A percentile compares a stretch with the other conserved stretches of the same genome.
Evolutionary conservation across 2,888 invertebrate species (phyloP).

Genomic region (Cinara cedri): DNA sequence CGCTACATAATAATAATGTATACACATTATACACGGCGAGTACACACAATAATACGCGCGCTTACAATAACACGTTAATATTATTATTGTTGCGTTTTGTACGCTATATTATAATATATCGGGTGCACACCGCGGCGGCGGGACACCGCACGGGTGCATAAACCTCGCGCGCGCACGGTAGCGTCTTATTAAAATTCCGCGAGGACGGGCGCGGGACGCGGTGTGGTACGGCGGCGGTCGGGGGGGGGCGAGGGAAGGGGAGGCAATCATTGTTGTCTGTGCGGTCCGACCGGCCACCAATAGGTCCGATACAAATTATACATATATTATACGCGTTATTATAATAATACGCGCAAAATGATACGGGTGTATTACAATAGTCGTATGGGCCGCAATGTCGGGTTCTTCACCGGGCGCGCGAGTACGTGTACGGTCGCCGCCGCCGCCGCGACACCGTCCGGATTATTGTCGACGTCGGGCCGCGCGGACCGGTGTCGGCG

Average conservation of each 20-base stretch:
- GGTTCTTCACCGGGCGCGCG: conserved; percentile 8
- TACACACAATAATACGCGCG: too few relatives aligned
- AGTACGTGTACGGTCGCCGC: not conserved
- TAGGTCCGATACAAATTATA: conserved; percentile 52
- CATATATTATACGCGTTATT: conserved; percentile 1
- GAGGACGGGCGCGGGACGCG: not conserved
- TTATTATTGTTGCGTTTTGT: too few relatives aligned
- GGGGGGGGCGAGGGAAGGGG: not conserved
- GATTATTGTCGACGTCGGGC: too few relatives aligned
- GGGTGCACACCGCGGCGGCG: too few relatives aligned
- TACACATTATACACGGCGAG: not conserved
- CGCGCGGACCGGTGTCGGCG: too few relatives aligned
- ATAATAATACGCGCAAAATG: not conserved
- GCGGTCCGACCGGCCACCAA: conserved; percentile 25
- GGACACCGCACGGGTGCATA: not conserved
- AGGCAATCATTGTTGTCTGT: conserved; percentile 54
- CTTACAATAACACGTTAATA: too few relatives aligned
- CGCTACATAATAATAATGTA: too few relatives aligned
- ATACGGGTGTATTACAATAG: too few relatives aligned
- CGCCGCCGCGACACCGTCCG: too few relatives aligned
- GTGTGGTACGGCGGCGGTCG: not conserved
- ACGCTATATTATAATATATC: too few relatives aligned
- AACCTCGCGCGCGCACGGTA: conserved; percentile 32
- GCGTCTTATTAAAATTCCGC: conserved; percentile 55
- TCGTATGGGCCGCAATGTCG: not conserved